Base-by-base conservation (phyloP, 2,888 invertebrate genomes). In the Eubasilissa splendida region DNA sequence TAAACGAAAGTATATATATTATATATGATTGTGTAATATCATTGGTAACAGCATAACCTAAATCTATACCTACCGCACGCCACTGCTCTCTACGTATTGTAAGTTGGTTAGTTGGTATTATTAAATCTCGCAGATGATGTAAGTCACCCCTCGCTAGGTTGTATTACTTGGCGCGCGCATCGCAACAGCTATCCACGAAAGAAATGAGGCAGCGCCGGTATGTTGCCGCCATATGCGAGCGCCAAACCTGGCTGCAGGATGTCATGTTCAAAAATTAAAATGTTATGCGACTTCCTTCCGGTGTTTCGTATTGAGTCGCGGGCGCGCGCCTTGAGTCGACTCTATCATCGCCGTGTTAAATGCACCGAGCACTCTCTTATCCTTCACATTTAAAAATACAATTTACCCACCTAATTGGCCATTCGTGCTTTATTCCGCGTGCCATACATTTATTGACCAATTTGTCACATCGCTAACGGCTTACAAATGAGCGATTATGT, bases 211-310 rank as follows among this genome's bases (percentile, higher is more conserved):
- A 42, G 42, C 42, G 42, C 42, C 42, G 42, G 42, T 7, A 42
- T 9, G 22, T 58, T n/a, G 50, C 22, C 53, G 70, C 70, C 54
- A 31, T 54, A 52, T 53, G 22, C 52, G 52, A 8, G 70, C 53
- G 54, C 70, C 70, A 54, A 70, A 70, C 70, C 54, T 52, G 70
- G 70, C 70, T 4, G n/a, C 80, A 70, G 80, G 80, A 80, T 76
- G 80, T 80, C 80, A 80, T 76, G 80, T 76, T 71, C 76, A 22
- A 80, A 80, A 80, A 76, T 80, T 80, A 76, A 70, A 80, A 80
- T 80, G 76, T 59, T 70, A 58, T 63, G 71, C 60, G 76, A 77
- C 80, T 80, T 80, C 80, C 80, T 80, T 80, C 71, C 80, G 31
- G 52, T 50, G 42, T 22, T 22, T n/a, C 58, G 53, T 63, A 65